Conservation (phyloP, 2,797 vertebrate species). For the Limnodromus scolopaceus region DNA sequence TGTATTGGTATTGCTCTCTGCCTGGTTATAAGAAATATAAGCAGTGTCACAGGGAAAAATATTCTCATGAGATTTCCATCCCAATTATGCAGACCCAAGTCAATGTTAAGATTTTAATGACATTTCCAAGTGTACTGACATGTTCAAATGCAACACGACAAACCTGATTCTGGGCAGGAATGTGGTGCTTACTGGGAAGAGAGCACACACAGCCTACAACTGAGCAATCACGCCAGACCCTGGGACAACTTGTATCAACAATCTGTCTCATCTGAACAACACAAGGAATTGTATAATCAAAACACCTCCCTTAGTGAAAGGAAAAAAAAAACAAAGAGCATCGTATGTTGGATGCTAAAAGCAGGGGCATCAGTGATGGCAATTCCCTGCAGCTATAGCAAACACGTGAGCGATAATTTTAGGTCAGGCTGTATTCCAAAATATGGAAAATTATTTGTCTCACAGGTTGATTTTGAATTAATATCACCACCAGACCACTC, state of each 20-base stretch:
- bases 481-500: neutral
- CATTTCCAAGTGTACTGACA: neutral
- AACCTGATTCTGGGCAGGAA: neutral
- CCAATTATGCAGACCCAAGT: slow-evolving; percentile 10
- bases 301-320: neutral
- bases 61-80: neutral
- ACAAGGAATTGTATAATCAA: neutral
- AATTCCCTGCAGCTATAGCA: neutral
- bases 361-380: neutral
- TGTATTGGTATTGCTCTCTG: neutral
- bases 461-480: neutral
- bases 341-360: neutral
- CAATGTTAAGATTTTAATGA: neutral
- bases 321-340: neutral
- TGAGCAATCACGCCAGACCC: neutral
- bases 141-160: neutral
- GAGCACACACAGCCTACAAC: neutral
- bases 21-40: neutral
- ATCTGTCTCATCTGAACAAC: neutral
- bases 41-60: neutral
- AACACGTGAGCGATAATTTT: neutral
- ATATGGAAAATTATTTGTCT: neutral
- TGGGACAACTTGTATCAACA: neutral
- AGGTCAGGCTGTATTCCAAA: neutral
- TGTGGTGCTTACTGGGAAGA: neutral